phyloP scores from a whole-genome alignment of 2,797 vertebrate genomes.

The Mus minutoides region DNA sequence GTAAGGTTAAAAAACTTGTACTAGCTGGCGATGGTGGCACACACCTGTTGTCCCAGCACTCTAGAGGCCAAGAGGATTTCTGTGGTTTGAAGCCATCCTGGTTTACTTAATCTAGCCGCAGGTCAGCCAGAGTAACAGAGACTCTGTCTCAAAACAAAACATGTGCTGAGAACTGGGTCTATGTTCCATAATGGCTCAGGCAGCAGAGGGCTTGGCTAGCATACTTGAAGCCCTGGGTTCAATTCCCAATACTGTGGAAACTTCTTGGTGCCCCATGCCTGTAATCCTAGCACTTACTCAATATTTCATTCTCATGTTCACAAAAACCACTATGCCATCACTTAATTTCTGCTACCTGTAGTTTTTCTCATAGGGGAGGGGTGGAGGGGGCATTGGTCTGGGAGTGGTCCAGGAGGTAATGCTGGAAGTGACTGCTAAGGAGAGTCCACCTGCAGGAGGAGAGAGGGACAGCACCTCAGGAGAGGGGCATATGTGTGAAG shows the following conservation, averaged over 20 bases:
- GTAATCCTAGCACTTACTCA: not conserved
- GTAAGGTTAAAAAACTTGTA: not conserved
- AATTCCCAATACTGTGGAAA: not conserved
- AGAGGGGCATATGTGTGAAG: not conserved
- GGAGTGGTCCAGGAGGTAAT: not conserved
- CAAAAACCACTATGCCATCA: not conserved
- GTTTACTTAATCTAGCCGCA: not conserved
- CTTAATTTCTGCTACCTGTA: not conserved
- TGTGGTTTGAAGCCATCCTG: not conserved
- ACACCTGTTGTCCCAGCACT: not conserved
- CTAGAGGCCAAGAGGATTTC: not conserved
- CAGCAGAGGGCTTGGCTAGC: not conserved
- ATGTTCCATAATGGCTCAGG: not conserved
- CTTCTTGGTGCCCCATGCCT: not conserved
- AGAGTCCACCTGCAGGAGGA: not conserved
- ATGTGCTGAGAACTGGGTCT: not conserved
- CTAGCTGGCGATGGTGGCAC: not conserved
- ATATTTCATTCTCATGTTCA: not conserved
- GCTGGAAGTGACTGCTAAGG: not conserved
- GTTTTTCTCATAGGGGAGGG: constrained; percentile 9
- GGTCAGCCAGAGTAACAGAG: not conserved
- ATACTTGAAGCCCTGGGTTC: not conserved
- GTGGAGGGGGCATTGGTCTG: not conserved
- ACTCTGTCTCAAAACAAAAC: not conserved
- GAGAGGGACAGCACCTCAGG: not conserved